phyloP scores from a whole-genome alignment of 2,113 vertebrate genomes.

The Monopterus albus region DNA sequence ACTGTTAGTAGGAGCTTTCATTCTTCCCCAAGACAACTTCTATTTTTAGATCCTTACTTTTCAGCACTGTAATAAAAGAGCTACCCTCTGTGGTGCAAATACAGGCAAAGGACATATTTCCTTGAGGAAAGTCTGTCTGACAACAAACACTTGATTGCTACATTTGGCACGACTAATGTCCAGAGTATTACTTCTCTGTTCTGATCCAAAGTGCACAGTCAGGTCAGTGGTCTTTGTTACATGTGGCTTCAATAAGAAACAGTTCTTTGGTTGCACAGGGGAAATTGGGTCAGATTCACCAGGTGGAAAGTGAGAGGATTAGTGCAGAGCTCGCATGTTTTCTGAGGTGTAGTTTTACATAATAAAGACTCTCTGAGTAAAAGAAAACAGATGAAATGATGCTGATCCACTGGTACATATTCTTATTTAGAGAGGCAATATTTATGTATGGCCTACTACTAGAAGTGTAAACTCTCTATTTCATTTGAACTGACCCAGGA shows the following conservation, averaged over 20 bases:
- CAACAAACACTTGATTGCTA: conserved; percentile 61
- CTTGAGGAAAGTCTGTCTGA: conserved; percentile 50
- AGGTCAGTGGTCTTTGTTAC: conserved; percentile 77
- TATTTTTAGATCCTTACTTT: conserved; percentile 73
- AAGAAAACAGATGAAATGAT: conserved; percentile 77
- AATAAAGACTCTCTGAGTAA: conserved; percentile 72
- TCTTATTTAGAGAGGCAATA: conserved; percentile 76
- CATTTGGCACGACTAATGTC: conserved; percentile 64
- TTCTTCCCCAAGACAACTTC: conserved; percentile 50
- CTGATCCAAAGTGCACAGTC: conserved; percentile 67
- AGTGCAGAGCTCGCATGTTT: conserved; percentile 73
- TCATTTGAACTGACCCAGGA: conserved; percentile 70
- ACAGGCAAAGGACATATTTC: conserved; percentile 41
- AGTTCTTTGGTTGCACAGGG: conserved; percentile 57
- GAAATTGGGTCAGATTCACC: conserved; percentile 80
- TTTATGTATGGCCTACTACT: conserved; percentile 71
- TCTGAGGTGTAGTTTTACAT: conserved; percentile 76
- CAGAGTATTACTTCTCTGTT: conserved; percentile 60
- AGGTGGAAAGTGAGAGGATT: conserved; percentile 81
- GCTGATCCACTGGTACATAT: conserved; percentile 70
- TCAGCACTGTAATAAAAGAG: conserved; percentile 65
- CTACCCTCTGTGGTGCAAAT: conserved; percentile 51
- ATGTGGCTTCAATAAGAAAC: conserved; percentile 78
- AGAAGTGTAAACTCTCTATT: conserved; percentile 69
- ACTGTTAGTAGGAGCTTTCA: conserved; percentile 62